These are phyloP conservation scores for Blera fallax DNA, from an alignment of 2,888 invertebrate genomes.

Conservation along the genomic window DNA sequence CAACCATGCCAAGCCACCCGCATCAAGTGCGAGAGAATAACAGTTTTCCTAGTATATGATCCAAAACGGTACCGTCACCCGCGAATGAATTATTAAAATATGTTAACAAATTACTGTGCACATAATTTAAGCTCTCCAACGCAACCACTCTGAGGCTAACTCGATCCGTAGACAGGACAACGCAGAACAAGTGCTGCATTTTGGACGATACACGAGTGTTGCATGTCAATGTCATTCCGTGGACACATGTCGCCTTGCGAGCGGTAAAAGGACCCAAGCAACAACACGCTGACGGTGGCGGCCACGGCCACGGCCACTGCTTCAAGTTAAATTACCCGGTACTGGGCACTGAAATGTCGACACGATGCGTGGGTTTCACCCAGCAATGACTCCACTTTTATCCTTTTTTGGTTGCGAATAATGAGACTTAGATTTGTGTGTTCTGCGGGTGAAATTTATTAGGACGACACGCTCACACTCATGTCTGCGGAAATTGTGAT, in stretches of 20 bases:
- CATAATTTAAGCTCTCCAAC: constrained; percentile 38
- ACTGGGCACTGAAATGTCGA: constrained; percentile 54
- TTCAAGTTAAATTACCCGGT: constrained; percentile 51
- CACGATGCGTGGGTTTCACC: constrained; percentile 59
- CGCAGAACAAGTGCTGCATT: constrained; percentile 40
- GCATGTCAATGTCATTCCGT: constrained; percentile 50
- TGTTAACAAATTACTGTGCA: constrained; percentile 68
- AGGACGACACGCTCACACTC: constrained; percentile 26
- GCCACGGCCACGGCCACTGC: neutral
- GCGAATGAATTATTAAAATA: constrained; percentile 62
- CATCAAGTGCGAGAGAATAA: constrained; percentile 9
- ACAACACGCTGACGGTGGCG: neutral
- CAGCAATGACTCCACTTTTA: constrained; percentile 2
- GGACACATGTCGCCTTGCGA: constrained; percentile 50
- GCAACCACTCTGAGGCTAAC: neutral
- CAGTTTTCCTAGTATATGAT: constrained; percentile 10
- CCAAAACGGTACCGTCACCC: constrained; percentile 31
- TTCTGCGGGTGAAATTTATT: constrained; percentile 42
- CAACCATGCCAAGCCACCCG: neutral
- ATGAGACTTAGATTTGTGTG: constrained; percentile 36
- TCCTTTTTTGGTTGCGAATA: neutral
- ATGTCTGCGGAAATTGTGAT: neutral
- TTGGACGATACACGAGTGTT: neutral
- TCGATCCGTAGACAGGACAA: constrained; percentile 9
- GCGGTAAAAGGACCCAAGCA: constrained; percentile 3